Base-by-base conservation (phyloP, 2,113 vertebrate genomes). In the Leptosomus discolor region DNA sequence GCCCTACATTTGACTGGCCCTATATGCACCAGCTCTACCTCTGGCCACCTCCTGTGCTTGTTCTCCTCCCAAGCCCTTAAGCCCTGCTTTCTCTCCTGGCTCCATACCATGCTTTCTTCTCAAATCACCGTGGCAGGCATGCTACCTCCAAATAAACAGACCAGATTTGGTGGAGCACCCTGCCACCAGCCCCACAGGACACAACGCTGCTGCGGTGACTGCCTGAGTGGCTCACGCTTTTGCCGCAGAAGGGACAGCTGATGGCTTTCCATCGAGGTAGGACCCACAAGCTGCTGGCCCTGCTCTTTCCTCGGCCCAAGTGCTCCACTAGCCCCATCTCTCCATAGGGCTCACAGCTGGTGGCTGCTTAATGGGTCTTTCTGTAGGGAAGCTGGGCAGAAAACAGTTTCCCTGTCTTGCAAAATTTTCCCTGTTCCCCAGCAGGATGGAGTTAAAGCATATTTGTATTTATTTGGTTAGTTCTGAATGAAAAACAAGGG, bases 401-500 rank as follows among this genome's bases (percentile, higher is more conserved):
- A 64, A 85, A 85, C 9, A 22, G 20, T n/a, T 41, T 27, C 45
- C 20, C 1, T 0, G 0, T 54, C 79, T 75, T 24, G 78, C 36
- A 76, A n/a, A 76, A 41, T 36, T 37, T 37, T 75, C 26, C 17
- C 54, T 70, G 15, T 29, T 77, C 22, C 50, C 8, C 60, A 81
- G 45, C 5, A 90, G 69, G 46, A 71, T 11, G 50, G 43, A 75
- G 43, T 32, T 68, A 54, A 82, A 74, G 23, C 23, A 23, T 75
- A 23, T 46, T 75, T 77, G 51, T 46, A 41, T 92, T 67, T 63
- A 48, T 87, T 67, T 70, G 61, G n/a, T 45, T 74, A 50, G 9
- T 65, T 88, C 58, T 89, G 68, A 94, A 87, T 32, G 54, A 58
- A 94, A 96, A 93, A 75, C 60, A 58, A 37, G 51, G 76, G 68